Base-by-base conservation (phyloP, 2,888 invertebrate genomes). In the Tetropium fuscum region DNA sequence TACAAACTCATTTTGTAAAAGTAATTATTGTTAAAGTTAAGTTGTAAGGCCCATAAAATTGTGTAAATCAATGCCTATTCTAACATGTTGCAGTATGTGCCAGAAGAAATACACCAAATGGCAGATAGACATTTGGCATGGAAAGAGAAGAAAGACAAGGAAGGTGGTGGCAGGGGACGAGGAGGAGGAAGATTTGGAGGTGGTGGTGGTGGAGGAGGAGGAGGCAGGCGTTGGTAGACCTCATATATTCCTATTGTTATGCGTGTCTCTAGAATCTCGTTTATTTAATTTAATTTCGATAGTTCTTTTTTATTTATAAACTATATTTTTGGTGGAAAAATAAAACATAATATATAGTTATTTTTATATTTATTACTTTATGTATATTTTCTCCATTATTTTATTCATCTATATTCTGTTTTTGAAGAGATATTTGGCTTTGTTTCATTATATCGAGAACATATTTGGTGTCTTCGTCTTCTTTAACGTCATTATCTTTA, bases 21-120 rank as follows among this genome's bases (percentile, higher is more conserved):
- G n/a, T n/a, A n/a, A n/a, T n/a, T n/a, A n/a, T n/a, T n/a, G n/a
- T n/a, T n/a, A n/a, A n/a, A n/a, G n/a, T n/a, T n/a, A n/a, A n/a
- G n/a, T n/a, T n/a, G n/a, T n/a, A n/a, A n/a, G n/a, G n/a, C n/a
- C n/a, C n/a, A n/a, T n/a, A n/a, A n/a, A n/a, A n/a, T n/a, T n/a
- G n/a, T n/a, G n/a, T n/a, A n/a, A n/a, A n/a, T n/a, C n/a, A n/a
- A n/a, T n/a, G n/a, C n/a, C n/a, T n/a, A n/a, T n/a, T n/a, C n/a
- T n/a, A n/a, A n/a, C n/a, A n/a, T 34, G 8, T 64, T 64, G 16
- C 67, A 95, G 85, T 88, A 89, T 71, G 88, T 96, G 7, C 95
- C 95, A 0, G 84, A 87, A 7, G 90, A 93, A 70, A 80, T 96
- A 32, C 82, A 86, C 20, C 80, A 85, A 11, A 95, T 96, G 95